Evolutionary conservation across 2,888 invertebrate genomes (phyloP).

Genomic region (Cartodere bifasciata): DNA sequence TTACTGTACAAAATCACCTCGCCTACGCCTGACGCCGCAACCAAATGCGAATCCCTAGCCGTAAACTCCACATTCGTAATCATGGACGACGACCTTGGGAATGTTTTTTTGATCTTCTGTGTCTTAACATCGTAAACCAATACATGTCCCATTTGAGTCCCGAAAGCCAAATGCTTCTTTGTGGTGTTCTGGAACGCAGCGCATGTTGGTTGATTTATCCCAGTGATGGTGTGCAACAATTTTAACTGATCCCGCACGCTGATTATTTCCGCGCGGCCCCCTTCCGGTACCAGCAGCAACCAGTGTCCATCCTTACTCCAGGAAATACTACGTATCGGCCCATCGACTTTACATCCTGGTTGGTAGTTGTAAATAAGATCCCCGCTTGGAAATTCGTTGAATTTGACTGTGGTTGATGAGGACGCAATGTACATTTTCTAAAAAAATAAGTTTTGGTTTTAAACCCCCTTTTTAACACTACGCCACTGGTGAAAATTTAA

Average conservation of each 20-base stretch:
- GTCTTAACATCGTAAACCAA: slow-evolving; percentile 31
- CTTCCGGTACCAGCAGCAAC: slow-evolving; percentile 29
- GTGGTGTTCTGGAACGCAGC: slow-evolving; percentile 30
- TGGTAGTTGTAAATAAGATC: slow-evolving; percentile 40
- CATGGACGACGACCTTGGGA: slow-evolving; percentile 21
- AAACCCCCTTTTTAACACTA: too few species aligned
- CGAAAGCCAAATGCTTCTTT: slow-evolving; percentile 27
- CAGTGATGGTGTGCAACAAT: slow-evolving; percentile 26
- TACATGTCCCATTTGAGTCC: slow-evolving; percentile 28
- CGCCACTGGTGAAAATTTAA: too few species aligned
- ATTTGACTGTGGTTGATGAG: slow-evolving; percentile 41
- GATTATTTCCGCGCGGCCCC: slow-evolving; percentile 29
- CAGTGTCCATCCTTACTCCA: slow-evolving; percentile 33
- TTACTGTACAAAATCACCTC: slow-evolving; percentile 28
- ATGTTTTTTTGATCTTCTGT: slow-evolving; percentile 25
- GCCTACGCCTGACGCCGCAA: slow-evolving; percentile 28
- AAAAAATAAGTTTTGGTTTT: too few species aligned
- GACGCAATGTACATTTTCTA: slow-evolving; percentile 46
- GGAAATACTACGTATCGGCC: slow-evolving; percentile 27
- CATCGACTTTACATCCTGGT: slow-evolving; percentile 22
- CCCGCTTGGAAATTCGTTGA: slow-evolving; percentile 43
- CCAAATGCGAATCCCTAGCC: slow-evolving; percentile 29
- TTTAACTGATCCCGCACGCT: slow-evolving; percentile 27
- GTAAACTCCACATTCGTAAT: slow-evolving; percentile 28
- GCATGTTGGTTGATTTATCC: slow-evolving; percentile 29